These are phyloP conservation scores for Apostichopus leukothele DNA, from an alignment of 53 echinoderm and acorn worm species.

Conservation along the genomic window DNA sequence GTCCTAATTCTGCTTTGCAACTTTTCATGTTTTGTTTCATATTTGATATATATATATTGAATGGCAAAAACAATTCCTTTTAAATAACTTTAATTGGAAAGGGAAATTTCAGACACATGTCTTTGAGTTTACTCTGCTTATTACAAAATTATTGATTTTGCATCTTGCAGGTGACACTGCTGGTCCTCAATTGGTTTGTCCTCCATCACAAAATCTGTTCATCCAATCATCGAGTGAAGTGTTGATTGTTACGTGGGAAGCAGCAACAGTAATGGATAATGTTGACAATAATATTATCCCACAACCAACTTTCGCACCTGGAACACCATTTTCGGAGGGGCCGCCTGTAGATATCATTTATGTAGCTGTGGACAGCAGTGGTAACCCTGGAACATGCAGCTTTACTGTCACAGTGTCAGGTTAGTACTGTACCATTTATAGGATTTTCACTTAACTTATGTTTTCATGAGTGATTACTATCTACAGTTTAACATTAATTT, in stretches of 20 bases:
- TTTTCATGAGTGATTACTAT: too few species aligned
- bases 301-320: neutral
- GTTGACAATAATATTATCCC: neutral
- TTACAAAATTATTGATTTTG: too few species aligned
- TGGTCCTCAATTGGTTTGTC: neutral
- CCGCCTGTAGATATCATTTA: neutral
- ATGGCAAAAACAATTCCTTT: too few species aligned
- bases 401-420: slow-evolving; percentile 34
- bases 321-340: neutral
- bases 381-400: slow-evolving; percentile 1
- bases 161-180: neutral
- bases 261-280: slow-evolving; percentile 13
- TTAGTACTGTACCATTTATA: neutral
- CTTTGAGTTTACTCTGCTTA: too few species aligned
- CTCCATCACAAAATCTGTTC: neutral
- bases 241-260: neutral
- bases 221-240: neutral
- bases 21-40: neutral
- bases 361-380: neutral
- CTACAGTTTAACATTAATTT: too few species aligned
- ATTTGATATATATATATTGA: too few species aligned
- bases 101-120: too few species aligned
- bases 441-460: too few species aligned
- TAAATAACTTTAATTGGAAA: too few species aligned
- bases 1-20: neutral